These are phyloP conservation scores for Semotilus atromaculatus DNA, from an alignment of 2,797 vertebrate species.

Conservation along the genomic window DNA sequence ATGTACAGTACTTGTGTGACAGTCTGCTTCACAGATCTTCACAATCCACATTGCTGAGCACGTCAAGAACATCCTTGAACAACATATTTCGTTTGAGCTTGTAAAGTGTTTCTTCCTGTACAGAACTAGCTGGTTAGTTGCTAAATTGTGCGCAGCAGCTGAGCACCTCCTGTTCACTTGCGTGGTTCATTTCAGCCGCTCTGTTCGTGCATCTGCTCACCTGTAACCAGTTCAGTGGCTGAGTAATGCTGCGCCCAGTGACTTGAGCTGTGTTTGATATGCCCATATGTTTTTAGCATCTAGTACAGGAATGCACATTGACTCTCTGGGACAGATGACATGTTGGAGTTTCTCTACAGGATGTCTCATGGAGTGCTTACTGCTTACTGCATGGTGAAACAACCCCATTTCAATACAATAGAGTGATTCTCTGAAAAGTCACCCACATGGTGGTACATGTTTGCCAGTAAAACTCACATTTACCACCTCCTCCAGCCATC, in stretches of 20 bases:
- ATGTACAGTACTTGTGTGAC: slow-evolving; percentile 6
- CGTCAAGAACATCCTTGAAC: neutral
- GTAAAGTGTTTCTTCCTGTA: slow-evolving; percentile 6
- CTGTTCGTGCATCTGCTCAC: slow-evolving; percentile 31
- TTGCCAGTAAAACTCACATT: slow-evolving; percentile 30
- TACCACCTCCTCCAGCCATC: slow-evolving; percentile 41
- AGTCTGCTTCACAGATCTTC: slow-evolving; percentile 46
- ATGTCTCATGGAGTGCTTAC: slow-evolving; percentile 7
- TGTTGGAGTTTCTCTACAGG: slow-evolving; percentile 31
- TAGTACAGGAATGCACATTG: neutral
- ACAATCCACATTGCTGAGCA: slow-evolving; percentile 3
- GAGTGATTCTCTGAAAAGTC: slow-evolving; percentile 21
- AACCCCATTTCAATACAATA: slow-evolving; percentile 27
- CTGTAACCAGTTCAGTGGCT: slow-evolving; percentile 25
- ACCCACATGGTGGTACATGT: slow-evolving; percentile 9
- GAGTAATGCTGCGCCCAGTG: slow-evolving; percentile 20
- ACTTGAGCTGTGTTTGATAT: slow-evolving; percentile 23
- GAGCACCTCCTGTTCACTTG: slow-evolving; percentile 26
- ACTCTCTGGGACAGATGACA: slow-evolving; percentile 33
- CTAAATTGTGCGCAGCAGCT: slow-evolving; percentile 15
- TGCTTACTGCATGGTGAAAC: slow-evolving; percentile 16
- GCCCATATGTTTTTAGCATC: slow-evolving; percentile 12
- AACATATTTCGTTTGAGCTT: neutral
- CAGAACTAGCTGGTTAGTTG: slow-evolving; percentile 27
- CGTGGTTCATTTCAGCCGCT: slow-evolving; percentile 28